Evolutionary conservation across 1,140 invertebrate genomes (phyloP).

Genomic region (Drosophila pruinosa): DNA sequence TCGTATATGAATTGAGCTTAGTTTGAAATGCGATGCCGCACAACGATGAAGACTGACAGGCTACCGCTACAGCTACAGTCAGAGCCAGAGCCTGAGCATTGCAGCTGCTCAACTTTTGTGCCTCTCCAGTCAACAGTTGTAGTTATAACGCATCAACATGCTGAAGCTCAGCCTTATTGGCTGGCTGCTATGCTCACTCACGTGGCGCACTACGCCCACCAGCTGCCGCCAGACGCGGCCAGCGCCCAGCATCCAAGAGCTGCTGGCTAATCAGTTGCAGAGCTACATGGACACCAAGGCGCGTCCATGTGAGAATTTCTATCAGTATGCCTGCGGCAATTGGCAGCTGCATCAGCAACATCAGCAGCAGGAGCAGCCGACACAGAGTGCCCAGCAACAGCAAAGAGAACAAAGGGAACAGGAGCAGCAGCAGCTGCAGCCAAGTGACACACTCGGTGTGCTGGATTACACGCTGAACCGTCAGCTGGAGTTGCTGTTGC

Average conservation of each 20-base stretch:
- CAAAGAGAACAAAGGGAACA: conserved; percentile 2
- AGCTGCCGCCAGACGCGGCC: conserved; percentile 66
- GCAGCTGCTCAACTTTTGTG: no score
- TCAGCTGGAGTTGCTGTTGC: conserved; percentile 57
- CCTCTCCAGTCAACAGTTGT: conserved; percentile 40
- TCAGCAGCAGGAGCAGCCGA: conserved; percentile 24
- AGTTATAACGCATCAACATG: conserved; percentile 58
- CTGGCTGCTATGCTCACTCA: conserved; percentile 65
- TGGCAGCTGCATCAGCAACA: conserved; percentile 70
- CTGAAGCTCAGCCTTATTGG: conserved; percentile 69
- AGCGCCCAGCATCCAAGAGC: conserved; percentile 55
- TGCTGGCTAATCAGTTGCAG: conserved; percentile 67
- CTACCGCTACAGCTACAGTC: neutral
- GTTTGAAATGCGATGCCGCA: no score
- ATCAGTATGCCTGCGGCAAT: conserved; percentile 78
- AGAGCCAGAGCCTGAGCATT: conserved; percentile 5
- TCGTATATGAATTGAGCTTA: no score
- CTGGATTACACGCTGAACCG: conserved; percentile 63
- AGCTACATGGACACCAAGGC: conserved; percentile 72
- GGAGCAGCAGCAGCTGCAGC: conserved; percentile 50
- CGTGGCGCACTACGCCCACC: conserved; percentile 76
- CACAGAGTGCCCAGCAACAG: conserved; percentile 40
- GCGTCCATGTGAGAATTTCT: conserved; percentile 76
- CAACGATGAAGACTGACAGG: conserved; percentile 70
- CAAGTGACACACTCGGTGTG: conserved; percentile 57